These are phyloP conservation scores for Cynodonichthys magdalenae DNA, from an alignment of 2,797 vertebrate species.

Conservation along the genomic window DNA sequence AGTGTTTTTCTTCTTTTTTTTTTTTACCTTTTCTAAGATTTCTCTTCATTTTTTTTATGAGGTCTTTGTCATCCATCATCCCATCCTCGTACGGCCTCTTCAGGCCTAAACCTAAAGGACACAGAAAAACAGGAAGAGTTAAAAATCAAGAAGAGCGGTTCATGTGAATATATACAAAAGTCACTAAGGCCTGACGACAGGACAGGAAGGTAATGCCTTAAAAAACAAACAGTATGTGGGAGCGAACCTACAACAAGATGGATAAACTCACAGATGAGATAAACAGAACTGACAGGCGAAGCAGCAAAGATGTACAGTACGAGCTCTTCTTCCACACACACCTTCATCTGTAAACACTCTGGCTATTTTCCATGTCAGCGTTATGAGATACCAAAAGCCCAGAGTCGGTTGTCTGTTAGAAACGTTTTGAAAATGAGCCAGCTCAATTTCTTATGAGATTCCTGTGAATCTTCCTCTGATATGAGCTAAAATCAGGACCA, in stretches of 20 bases:
- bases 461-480: constrained; percentile 6
- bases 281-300: constrained; percentile 28
- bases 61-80: constrained; percentile 93
- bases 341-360: constrained; percentile 53
- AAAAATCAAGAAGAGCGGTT: constrained; percentile 24
- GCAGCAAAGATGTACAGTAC: constrained; percentile 32
- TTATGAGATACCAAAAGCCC: constrained; percentile 23
- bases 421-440: constrained; percentile 36
- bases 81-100: constrained; percentile 97
- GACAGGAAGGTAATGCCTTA: constrained; percentile 1
- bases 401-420: constrained; percentile 20
- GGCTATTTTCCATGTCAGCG: constrained; percentile 33
- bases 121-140: background rate
- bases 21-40: constrained; percentile 93
- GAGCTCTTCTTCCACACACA: constrained; percentile 31
- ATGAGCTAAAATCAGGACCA: constrained; percentile 4
- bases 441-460: constrained; percentile 17
- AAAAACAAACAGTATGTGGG: constrained; percentile 23
- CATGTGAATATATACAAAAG: constrained; percentile 11
- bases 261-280: constrained; percentile 39
- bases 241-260: constrained; percentile 19
- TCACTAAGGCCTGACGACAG: constrained; percentile 12
- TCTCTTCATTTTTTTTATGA: constrained; percentile 98
- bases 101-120: constrained; percentile 81
- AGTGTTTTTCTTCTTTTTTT: background rate